A percentile compares a stretch with the other conserved stretches of the same genome.
These are phyloP conservation scores for Falco biarmicus DNA, from an alignment of 2,797 vertebrate genomes.

Conservation along the genomic window DNA sequence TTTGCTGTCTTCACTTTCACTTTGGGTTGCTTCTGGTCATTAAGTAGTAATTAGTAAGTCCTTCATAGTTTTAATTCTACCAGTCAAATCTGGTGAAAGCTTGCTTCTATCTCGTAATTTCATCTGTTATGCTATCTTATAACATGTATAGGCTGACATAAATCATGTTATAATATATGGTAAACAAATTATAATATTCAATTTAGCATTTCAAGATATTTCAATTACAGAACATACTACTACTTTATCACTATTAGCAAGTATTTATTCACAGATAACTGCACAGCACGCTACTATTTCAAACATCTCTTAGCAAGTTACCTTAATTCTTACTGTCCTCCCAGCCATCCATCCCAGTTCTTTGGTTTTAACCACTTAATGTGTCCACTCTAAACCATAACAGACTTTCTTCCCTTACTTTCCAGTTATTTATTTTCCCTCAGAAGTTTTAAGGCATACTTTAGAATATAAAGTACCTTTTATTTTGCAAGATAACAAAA, in stretches of 20 bases:
- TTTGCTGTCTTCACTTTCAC: not conserved
- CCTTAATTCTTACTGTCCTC: not conserved
- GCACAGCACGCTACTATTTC: not conserved
- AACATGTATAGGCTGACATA: not conserved
- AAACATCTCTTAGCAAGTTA: not conserved
- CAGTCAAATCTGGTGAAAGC: not conserved
- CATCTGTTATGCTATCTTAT: not conserved
- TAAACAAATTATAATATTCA: not conserved
- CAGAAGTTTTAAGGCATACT: not conserved
- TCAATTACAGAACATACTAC: not conserved
- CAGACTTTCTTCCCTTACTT: not conserved
- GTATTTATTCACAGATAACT: not conserved
- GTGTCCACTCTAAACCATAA: rapidly evolving
- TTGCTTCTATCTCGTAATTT: not conserved
- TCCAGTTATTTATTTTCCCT: not conserved
- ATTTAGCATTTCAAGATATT: not conserved
- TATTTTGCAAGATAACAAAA: not conserved
- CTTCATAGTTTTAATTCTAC: not conserved
- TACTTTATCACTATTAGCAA: not conserved
- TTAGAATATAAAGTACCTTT: not conserved
- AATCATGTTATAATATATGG: not conserved
- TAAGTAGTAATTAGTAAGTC: not conserved
- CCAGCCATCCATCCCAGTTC: not conserved
- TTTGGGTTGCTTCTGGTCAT: not conserved
- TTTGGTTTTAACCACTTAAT: not conserved